A percentile compares a stretch with the other conserved stretches of the same genome.
Evolutionary conservation across 2,113 vertebrate species (phyloP).

Genomic region (Tragelaphus buxtoni): DNA sequence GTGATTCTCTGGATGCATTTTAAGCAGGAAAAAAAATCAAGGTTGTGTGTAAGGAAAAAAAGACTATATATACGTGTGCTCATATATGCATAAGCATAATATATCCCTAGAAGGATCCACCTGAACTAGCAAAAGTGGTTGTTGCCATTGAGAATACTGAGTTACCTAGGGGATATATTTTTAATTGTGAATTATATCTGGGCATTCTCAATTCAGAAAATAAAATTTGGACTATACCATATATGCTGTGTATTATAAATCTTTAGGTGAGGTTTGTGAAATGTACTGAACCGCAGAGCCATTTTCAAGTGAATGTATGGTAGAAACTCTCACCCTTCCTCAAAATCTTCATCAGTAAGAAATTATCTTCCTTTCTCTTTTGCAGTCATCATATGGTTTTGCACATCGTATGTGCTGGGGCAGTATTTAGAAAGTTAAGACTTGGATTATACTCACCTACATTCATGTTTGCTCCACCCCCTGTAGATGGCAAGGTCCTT

Average conservation of each 20-base stretch:
- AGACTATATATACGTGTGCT: fast-evolving
- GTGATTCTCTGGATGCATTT: not conserved
- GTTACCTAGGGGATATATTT: not conserved
- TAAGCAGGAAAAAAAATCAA: not conserved
- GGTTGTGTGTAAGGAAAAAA: not conserved
- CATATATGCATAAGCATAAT: not conserved
- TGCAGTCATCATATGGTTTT: not conserved
- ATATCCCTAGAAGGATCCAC: not conserved
- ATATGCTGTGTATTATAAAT: not conserved
- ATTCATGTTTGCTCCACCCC: not conserved
- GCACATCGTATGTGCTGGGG: not conserved
- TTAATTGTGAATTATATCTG: not conserved
- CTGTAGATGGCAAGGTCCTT: not conserved
- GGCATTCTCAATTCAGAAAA: not conserved
- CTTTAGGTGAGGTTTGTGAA: not conserved
- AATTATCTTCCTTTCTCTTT: not conserved
- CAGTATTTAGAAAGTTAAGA: not conserved
- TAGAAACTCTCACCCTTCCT: not conserved
- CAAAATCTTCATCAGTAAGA: not conserved
- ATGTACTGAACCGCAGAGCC: not conserved
- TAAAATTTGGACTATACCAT: not conserved
- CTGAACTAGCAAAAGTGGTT: not conserved
- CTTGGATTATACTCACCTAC: not conserved
- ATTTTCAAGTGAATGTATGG: not conserved
- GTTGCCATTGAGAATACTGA: not conserved